Evolutionary conservation across 2,888 invertebrate species (phyloP).

Genomic region (Ommatoiulus sabulosus): DNA sequence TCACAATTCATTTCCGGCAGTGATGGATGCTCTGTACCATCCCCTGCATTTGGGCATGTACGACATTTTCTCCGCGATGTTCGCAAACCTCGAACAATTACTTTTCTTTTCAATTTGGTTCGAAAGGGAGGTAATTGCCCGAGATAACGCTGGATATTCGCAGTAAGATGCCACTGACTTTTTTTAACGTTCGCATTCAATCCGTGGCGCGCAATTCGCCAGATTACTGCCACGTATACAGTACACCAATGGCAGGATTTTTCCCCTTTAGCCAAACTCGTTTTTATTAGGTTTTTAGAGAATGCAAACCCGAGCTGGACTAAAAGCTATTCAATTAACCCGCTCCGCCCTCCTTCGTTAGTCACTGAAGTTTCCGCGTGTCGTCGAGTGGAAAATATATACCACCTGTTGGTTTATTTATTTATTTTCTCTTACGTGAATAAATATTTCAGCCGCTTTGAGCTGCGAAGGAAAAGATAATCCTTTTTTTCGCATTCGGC

Average conservation of each 20-base stretch:
- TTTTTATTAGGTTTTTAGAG: neutral
- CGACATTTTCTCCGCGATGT: no score
- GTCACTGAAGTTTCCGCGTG: neutral
- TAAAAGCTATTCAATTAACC: slow-evolving; percentile 25
- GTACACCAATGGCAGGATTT: neutral
- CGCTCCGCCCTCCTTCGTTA: neutral
- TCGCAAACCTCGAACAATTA: no score
- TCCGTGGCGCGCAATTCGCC: neutral
- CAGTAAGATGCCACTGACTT: no score
- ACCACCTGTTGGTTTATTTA: slow-evolving; percentile 30
- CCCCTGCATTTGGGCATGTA: no score
- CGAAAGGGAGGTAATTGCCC: no score
- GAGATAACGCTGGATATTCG: no score
- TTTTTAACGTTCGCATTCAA: neutral
- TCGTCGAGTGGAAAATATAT: neutral
- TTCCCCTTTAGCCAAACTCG: neutral
- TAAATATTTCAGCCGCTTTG: neutral
- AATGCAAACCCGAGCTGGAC: neutral
- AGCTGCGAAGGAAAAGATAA: neutral
- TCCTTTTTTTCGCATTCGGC: slow-evolving; percentile 7
- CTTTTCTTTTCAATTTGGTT: no score
- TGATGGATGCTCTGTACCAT: no score
- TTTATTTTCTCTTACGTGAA: neutral
- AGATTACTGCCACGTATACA: neutral
- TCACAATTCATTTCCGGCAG: no score